Evolutionary conservation across 2,797 vertebrate genomes (phyloP), one percentile per base, ranked within the genome.

Genomic region (Chloroceryle amazona): DNA sequence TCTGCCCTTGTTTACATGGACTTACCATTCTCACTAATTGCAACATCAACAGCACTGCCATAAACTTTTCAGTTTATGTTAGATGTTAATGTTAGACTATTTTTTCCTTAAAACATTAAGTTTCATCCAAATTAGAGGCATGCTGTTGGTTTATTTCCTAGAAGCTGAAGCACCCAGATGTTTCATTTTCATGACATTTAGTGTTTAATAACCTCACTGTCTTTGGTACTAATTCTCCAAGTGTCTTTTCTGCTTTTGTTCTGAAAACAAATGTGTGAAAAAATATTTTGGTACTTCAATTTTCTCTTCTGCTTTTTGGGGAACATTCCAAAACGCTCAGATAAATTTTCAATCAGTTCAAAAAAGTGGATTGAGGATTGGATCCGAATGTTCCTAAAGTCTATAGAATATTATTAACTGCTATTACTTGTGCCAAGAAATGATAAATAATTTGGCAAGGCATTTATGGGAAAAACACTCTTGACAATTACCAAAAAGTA

Each of bases 171-270:
- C 20, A 79, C 14, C 22, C 42, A 26, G 31, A 75, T 74, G 14
- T 85, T 95, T 84, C 5, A 74, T 93, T 90, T 93, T 89, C 63
- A n/a, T 80, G 74, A 41, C 41, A 80, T 95, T 91, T 79, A 89
- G 19, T 47, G 60, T 91, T 91, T 88, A 87, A 84, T 93, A 91
- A 86, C 63, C 29, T 90, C 61, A 58, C 20, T 80, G 26, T 52
- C 57, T 55, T 47, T 3, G 2, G 15, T 63, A 73, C 25, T 76
- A 81, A 79, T 88, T 76, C 92, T 83, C 58, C 51, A 92, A 78
- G 52, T 87, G 67, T 14, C 9, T 74, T 93, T 83, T 94, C 37
- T 60, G 55, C 26, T 74, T 89, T 68, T 85, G 20, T 68, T 95
- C 89, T 81, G 44, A 71, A 94, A 92, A 86, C 1, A 4, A 90